A percentile compares a stretch with the other conserved stretches of the same genome.
Conservation (phyloP, 1,140 invertebrate species). For the Drosophila cardini region DNA sequence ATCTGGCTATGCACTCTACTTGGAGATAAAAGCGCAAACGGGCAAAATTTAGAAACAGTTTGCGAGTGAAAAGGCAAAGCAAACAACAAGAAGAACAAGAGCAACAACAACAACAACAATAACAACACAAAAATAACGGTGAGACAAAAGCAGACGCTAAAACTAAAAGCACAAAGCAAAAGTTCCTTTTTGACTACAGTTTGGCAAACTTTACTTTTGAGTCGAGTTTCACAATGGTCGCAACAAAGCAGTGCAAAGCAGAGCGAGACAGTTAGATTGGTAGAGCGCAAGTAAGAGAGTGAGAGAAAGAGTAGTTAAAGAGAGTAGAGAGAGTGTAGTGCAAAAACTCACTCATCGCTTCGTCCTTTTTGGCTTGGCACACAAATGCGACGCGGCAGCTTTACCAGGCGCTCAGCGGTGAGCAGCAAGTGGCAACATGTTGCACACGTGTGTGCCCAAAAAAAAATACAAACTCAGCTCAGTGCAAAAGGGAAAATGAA, state of each 20-base stretch:
- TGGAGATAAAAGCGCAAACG: constrained; percentile 66
- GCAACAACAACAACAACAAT: constrained; percentile 25
- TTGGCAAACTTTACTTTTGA: constrained; percentile 69
- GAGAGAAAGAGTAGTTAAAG: neutral
- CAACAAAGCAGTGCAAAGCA: constrained; percentile 32
- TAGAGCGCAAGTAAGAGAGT: constrained; percentile 1
- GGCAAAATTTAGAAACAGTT: constrained; percentile 65
- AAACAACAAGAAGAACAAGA: constrained; percentile 37
- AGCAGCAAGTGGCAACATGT: constrained; percentile 62
- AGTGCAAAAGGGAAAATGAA: constrained; percentile 66
- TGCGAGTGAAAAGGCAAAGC: constrained; percentile 60
- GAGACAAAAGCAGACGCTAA: constrained; percentile 65
- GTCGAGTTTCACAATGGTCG: constrained; percentile 65
- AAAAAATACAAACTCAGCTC: neutral
- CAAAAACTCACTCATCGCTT: constrained; percentile 69
- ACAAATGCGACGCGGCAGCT: constrained; percentile 78
- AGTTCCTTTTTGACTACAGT: constrained; percentile 1
- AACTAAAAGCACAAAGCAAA: constrained; percentile 54
- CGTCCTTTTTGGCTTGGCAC: constrained; percentile 78
- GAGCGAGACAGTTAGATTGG: constrained; percentile 10
- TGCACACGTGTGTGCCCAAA: constrained; percentile 53
- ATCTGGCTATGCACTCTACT: constrained; percentile 38
- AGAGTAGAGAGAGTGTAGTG: constrained; percentile 17
- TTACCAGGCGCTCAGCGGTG: constrained; percentile 63
- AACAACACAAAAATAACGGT: constrained; percentile 34